Conservation (phyloP, 2,113 vertebrate genomes). For the Cyprinodon brontotheroides region DNA sequence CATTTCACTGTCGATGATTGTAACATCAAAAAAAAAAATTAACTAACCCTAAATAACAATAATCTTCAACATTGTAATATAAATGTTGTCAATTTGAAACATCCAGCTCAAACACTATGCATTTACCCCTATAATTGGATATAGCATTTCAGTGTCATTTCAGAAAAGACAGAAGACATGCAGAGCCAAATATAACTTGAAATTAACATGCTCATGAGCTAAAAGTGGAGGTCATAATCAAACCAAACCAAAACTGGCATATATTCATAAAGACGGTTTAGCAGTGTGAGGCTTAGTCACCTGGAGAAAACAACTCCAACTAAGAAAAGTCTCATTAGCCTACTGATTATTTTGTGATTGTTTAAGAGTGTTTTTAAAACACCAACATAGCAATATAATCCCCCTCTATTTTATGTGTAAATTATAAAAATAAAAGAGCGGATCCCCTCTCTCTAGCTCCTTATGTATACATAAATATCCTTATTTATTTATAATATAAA, state of each 20-base stretch:
- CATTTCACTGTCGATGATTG: constrained; percentile 7
- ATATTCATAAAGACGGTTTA: neutral
- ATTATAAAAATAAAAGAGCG: neutral
- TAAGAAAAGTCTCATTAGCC: neutral
- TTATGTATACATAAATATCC: no score
- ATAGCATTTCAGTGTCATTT: neutral
- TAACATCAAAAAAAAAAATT: neutral
- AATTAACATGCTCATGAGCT: neutral
- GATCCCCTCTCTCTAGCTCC: no score
- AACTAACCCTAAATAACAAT: neutral
- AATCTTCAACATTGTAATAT: neutral
- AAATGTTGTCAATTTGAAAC: neutral
- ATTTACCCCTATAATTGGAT: neutral
- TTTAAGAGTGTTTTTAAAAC: neutral
- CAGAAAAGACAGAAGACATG: neutral
- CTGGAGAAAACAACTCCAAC: neutral
- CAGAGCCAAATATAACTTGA: neutral
- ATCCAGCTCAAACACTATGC: neutral
- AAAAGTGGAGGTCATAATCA: neutral
- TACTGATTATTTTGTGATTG: neutral
- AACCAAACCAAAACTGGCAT: neutral
- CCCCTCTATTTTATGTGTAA: neutral
- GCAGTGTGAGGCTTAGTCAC: neutral
- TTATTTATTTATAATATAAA: no score
- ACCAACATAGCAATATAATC: neutral